Percentiles rank a stretch among this genome's conserved stretches.
Evolutionary conservation across 2,113 vertebrate species (phyloP).

Genomic region (Chinchilla lanigera): DNA sequence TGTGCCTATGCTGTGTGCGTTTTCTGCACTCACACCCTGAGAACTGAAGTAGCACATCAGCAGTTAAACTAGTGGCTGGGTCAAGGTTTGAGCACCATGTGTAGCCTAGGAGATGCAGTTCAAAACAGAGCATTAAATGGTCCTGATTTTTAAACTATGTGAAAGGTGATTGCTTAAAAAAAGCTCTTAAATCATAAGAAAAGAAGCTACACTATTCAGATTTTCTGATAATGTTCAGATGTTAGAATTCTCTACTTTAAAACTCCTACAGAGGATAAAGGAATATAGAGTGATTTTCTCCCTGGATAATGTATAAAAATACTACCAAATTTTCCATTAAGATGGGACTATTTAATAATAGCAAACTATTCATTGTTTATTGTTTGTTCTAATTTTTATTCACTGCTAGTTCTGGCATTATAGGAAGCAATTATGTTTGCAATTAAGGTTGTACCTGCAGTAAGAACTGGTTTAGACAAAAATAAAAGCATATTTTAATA

Average conservation of each 20-base stretch:
- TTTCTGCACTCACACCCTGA: neutral
- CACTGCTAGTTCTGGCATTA: slow-evolving; percentile 13
- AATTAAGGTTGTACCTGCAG: neutral
- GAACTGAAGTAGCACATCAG: neutral
- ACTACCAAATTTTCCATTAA: neutral
- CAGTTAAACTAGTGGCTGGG: neutral
- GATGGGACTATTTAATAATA: neutral
- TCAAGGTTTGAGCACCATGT: neutral
- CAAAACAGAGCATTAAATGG: neutral
- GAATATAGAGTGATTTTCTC: neutral
- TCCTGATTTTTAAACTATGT: slow-evolving; percentile 16
- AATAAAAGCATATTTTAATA: neutral
- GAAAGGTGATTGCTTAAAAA: neutral
- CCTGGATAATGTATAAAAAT: neutral
- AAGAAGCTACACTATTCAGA: neutral
- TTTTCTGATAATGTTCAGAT: neutral
- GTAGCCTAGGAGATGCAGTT: neutral
- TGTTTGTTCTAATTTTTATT: slow-evolving; percentile 53
- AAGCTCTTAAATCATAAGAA: neutral
- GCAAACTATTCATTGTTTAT: neutral
- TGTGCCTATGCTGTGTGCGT: fast-evolving
- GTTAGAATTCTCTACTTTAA: neutral
- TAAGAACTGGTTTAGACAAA: slow-evolving; percentile 10
- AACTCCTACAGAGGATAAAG: neutral
- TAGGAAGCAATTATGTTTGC: slow-evolving; percentile 22